Evolutionary conservation across 2,888 invertebrate genomes (phyloP).

Genomic region (Eurytoma adleriae): DNA sequence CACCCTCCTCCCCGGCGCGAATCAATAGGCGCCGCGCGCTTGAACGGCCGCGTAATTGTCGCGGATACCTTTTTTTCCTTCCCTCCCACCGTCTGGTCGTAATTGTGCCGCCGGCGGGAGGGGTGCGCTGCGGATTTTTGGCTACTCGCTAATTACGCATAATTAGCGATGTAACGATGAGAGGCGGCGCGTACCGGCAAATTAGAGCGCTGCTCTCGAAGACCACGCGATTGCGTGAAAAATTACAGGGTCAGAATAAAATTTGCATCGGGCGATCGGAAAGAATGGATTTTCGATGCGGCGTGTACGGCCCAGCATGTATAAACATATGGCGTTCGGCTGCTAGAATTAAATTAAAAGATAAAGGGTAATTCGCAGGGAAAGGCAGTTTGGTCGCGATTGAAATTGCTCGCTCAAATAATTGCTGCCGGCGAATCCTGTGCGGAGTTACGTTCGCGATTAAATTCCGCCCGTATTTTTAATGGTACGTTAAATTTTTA

Average conservation of each 20-base stretch:
- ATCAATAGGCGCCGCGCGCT: conserved; percentile 31
- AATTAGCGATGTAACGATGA: conserved; percentile 32
- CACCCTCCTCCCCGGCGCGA: conserved; percentile 12
- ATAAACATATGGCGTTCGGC: no score
- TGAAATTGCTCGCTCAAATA: no score
- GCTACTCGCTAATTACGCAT: conserved; percentile 37
- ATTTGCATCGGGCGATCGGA: conserved; percentile 15
- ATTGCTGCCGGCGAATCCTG: no score
- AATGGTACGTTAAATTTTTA: no score
- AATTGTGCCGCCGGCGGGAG: background rate
- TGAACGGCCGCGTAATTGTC: conserved; percentile 25
- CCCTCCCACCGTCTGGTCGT: background rate
- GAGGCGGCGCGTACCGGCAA: background rate
- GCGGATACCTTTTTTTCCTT: background rate
- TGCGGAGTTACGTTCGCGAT: no score
- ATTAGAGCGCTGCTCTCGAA: conserved; percentile 14
- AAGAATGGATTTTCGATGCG: background rate
- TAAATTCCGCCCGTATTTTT: no score
- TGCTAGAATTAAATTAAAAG: no score
- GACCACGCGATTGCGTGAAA: conserved; percentile 18
- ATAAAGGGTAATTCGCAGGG: no score
- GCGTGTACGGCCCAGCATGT: no score
- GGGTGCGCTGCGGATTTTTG: conserved; percentile 5
- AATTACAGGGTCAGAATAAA: conserved; percentile 17
- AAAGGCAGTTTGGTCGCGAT: no score